A percentile compares a stretch with the other conserved stretches of the same genome.
Conservation (phyloP, 2,113 vertebrate genomes). For the Castor canadensis region DNA sequence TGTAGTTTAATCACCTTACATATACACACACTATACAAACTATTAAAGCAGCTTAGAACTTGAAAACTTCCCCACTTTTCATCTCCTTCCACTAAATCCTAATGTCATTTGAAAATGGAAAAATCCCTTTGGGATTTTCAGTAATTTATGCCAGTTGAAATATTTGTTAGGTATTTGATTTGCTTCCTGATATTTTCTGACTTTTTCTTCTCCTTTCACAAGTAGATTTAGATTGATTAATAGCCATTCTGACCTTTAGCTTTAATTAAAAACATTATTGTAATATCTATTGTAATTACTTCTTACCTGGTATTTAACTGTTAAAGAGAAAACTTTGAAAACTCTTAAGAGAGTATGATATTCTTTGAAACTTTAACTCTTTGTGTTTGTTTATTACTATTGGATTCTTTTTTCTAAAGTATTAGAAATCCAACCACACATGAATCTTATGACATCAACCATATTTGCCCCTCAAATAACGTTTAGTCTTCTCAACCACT, state of each 20-base stretch:
- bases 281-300: not conserved
- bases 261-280: not conserved
- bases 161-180: conserved; percentile 17
- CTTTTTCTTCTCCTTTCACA: conserved; percentile 22
- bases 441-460: not conserved
- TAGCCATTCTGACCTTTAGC: not conserved
- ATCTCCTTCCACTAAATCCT: not conserved
- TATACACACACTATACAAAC: not conserved
- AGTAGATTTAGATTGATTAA: not conserved
- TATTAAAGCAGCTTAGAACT: not conserved
- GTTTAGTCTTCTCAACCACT: not conserved
- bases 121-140: not conserved
- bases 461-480: not conserved
- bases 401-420: not conserved
- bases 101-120: conserved; percentile 39
- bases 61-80: not conserved
- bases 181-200: not conserved
- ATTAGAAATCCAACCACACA: not conserved
- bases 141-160: not conserved
- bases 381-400: not conserved
- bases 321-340: not conserved
- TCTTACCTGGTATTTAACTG: not conserved
- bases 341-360: not conserved
- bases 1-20: not conserved
- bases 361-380: not conserved